Percentiles rank a stretch among this genome's conserved stretches.
phyloP scores from a whole-genome alignment of 2,113 vertebrate species.

The Anguilla japonica region DNA sequence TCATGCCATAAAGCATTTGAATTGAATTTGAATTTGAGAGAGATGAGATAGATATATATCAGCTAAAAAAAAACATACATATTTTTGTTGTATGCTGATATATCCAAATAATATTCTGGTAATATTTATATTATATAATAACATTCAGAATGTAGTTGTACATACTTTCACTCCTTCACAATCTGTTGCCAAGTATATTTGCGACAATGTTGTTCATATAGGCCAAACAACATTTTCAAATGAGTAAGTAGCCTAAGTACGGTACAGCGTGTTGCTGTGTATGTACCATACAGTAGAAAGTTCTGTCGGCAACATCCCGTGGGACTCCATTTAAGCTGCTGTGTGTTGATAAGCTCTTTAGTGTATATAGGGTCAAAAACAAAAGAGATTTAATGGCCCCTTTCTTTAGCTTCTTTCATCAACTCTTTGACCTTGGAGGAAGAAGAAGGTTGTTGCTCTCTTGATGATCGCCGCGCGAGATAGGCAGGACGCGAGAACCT shows the following conservation, averaged over 20 bases:
- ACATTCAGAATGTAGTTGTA: too few relatives aligned
- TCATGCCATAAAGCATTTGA: too few relatives aligned
- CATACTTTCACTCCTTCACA: background rate
- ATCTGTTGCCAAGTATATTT: background rate
- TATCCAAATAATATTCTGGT: background rate
- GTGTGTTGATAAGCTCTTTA: conserved; percentile 27
- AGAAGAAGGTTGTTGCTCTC: conserved; percentile 33
- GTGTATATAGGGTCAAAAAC: conserved; percentile 34
- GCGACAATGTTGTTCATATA: background rate
- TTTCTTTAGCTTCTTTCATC: conserved; percentile 50
- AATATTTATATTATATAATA: too few relatives aligned
- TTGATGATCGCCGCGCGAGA: conserved; percentile 41
- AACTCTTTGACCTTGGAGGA: conserved; percentile 22
- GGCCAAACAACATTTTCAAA: background rate
- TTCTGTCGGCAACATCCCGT: background rate
- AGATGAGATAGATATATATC: too few relatives aligned
- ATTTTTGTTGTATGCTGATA: background rate
- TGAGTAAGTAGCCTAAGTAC: background rate
- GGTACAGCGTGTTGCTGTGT: background rate
- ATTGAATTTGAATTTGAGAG: too few relatives aligned
- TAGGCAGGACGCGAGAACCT: conserved; percentile 30
- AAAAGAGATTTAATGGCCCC: conserved; percentile 39
- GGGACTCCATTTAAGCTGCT: conserved; percentile 11
- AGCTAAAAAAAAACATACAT: background rate
- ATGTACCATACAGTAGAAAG: background rate